A percentile compares a stretch with the other conserved stretches of the same genome.
Conservation (phyloP, 2,797 vertebrate species). For the Taeniopygia guttata region DNA sequence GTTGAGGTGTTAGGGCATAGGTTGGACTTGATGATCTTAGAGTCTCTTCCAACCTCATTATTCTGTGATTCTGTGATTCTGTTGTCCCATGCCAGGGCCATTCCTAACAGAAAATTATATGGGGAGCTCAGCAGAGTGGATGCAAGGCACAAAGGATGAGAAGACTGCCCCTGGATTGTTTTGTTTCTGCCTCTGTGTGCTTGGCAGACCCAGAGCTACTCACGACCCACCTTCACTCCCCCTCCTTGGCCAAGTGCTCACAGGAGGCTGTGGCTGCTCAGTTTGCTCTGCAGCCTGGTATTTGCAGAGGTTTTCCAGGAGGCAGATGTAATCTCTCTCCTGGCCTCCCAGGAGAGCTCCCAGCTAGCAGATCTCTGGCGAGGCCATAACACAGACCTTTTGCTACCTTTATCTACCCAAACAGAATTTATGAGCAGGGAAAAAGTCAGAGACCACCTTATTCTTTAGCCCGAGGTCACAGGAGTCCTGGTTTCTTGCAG, state of each 20-base stretch:
- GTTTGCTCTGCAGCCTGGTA: not conserved
- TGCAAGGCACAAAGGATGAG: not conserved
- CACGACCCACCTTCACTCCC: not conserved
- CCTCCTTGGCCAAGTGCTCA: not conserved
- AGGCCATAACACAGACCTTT: constrained; percentile 22
- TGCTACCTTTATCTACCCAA: not conserved
- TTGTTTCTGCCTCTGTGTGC: not conserved
- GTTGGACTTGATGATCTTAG: too few relatives aligned
- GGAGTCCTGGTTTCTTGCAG: not conserved
- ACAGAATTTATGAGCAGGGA: constrained; percentile 21
- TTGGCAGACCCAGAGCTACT: not conserved
- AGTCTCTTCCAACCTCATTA: too few relatives aligned
- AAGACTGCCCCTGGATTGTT: not conserved
- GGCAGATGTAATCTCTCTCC: constrained; percentile 1
- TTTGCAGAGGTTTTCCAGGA: constrained; percentile 38
- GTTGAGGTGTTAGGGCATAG: too few relatives aligned
- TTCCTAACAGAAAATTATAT: not conserved
- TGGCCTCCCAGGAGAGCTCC: constrained; percentile 11
- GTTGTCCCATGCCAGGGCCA: not conserved
- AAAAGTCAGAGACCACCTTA: not conserved
- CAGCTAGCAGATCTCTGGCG: not conserved
- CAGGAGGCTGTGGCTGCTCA: not conserved
- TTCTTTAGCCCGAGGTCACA: not conserved
- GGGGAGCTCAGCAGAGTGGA: not conserved
- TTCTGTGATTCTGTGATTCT: too few relatives aligned